Percentiles rank a stretch among this genome's conserved stretches.
These are phyloP conservation scores for Halichoerus grypus DNA, from an alignment of 2,113 vertebrate genomes.

Conservation along the genomic window DNA sequence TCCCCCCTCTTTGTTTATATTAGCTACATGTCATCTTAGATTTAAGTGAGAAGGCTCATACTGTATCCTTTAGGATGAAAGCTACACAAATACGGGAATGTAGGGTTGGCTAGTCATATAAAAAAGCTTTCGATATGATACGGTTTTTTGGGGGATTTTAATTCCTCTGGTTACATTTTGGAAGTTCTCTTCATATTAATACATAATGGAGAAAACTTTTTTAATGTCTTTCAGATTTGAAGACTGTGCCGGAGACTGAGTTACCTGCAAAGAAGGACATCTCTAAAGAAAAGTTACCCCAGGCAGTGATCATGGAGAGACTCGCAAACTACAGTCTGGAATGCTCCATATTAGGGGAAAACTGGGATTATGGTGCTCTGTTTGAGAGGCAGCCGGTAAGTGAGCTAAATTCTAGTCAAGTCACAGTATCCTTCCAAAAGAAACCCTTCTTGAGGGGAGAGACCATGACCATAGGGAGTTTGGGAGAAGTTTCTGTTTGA, in stretches of 20 bases:
- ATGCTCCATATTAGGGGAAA: rapidly evolving
- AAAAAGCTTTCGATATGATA: not conserved
- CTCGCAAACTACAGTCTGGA: rapidly evolving
- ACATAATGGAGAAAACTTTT: not conserved
- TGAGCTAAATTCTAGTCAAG: not conserved
- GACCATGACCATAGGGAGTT: not conserved
- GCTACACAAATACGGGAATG: not conserved
- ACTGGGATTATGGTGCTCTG: not conserved
- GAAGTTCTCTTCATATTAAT: not conserved
- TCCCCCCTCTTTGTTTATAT: not conserved
- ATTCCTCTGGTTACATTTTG: not conserved
- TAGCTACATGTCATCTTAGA: not conserved
- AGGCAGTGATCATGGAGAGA: rapidly evolving
- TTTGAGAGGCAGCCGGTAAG: slow-evolving; percentile 52
- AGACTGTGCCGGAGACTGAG: not conserved
- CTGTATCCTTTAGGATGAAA: not conserved
- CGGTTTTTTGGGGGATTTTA: not conserved
- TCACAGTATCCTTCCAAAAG: not conserved
- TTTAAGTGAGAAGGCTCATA: not conserved
- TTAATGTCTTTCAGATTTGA: slow-evolving; percentile 32
- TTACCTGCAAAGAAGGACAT: not conserved
- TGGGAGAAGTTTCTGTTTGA: not conserved
- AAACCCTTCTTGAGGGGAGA: not conserved
- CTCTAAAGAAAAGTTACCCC: not conserved
- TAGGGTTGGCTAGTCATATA: not conserved